Evolutionary conservation across 2,888 invertebrate genomes (phyloP).

Genomic region (Listrodromus nycthemerus): DNA sequence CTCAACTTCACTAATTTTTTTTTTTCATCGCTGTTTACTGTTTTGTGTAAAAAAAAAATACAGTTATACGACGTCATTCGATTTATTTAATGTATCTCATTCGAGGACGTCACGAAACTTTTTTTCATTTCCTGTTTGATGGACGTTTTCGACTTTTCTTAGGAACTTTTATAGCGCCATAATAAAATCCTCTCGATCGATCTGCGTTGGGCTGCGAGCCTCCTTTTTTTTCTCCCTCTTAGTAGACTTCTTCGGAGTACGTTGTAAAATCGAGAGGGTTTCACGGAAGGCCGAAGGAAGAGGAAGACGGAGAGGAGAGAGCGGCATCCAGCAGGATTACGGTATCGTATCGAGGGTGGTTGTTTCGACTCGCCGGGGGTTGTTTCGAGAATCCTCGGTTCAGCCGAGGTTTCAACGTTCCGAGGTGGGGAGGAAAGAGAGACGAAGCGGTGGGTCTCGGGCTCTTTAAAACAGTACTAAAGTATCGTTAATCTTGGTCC

Average conservation of each 20-base stretch:
- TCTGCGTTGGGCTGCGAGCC: conserved; percentile 75
- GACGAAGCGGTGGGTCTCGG: conserved; percentile 63
- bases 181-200: conserved; percentile 79
- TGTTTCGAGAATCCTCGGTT: conserved; percentile 60
- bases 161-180: conserved; percentile 76
- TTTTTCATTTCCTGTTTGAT: conserved; percentile 23
- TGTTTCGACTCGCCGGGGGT: conserved; percentile 64
- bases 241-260: conserved; percentile 14
- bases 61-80: not conserved
- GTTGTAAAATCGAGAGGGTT: conserved; percentile 58
- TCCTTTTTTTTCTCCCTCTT: conserved; percentile 54
- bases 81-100: conserved; percentile 5
- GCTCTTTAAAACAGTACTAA: conserved; percentile 83
- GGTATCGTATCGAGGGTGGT: conserved; percentile 72
- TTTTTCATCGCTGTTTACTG: not conserved
- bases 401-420: conserved; percentile 58
- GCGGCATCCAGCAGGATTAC: conserved; percentile 49
- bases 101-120: not conserved
- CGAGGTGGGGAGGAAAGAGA: conserved; percentile 61
- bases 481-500: conserved; percentile 84
- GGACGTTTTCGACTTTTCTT: conserved; percentile 6
- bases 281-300: conserved; percentile 29
- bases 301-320: not conserved
- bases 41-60: not conserved
- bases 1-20: not conserved